Evolutionary conservation across 2,113 vertebrate genomes (phyloP).

Genomic region (Nanorana parkeri): DNA sequence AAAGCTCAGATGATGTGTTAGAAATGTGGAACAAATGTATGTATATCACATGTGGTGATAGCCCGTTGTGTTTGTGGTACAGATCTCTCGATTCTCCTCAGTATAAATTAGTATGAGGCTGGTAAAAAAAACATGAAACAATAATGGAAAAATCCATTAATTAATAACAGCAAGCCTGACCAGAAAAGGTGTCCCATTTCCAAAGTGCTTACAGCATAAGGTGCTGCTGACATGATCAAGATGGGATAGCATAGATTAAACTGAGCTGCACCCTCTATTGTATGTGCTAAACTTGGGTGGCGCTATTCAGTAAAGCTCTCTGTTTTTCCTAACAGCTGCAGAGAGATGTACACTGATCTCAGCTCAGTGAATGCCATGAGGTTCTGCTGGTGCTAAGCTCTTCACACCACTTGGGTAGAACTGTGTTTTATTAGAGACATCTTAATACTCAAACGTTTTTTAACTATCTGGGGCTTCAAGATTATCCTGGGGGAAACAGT

Average conservation of each 20-base stretch:
- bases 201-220: conserved; percentile 56
- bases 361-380: conserved; percentile 9
- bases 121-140: conserved; percentile 13
- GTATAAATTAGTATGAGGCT: conserved; percentile 16
- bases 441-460: conserved; percentile 51
- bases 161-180: conserved; percentile 47
- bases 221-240: conserved; percentile 57
- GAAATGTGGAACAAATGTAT: conserved; percentile 46
- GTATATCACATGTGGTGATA: conserved; percentile 33
- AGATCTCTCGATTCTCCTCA: conserved; percentile 37
- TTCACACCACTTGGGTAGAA: conserved; percentile 50
- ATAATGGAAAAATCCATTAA: conserved; percentile 54
- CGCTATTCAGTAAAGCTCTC: conserved; percentile 9
- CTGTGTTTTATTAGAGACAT: conserved; percentile 49
- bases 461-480: conserved; percentile 42
- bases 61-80: conserved; percentile 5
- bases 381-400: conserved; percentile 52
- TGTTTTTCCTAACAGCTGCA: conserved; percentile 44
- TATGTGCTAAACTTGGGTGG: conserved; percentile 54
- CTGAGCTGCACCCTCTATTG: conserved; percentile 37
- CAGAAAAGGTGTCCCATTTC: conserved; percentile 55
- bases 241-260: conserved; percentile 49
- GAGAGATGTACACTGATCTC: conserved; percentile 12
- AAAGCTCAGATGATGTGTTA: conserved; percentile 51
- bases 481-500: conserved; percentile 35